phyloP scores from a whole-genome alignment of 2,113 vertebrate species.

The Halichoerus grypus region DNA sequence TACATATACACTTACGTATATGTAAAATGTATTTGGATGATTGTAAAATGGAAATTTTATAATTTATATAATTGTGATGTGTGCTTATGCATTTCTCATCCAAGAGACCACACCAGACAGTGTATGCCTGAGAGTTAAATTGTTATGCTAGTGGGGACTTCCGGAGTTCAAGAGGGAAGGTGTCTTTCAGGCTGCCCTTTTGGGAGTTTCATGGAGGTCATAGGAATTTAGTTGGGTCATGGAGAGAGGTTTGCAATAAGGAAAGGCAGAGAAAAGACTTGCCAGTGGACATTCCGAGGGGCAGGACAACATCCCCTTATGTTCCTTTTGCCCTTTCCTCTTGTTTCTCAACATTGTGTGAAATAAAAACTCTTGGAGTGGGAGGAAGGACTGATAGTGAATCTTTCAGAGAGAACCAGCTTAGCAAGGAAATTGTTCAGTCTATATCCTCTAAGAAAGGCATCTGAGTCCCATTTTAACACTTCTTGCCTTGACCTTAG shows the following conservation, averaged over 20 bases:
- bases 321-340: neutral
- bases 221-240: neutral
- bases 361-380: neutral
- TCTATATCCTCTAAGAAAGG: neutral
- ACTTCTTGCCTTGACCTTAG: neutral
- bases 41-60: neutral
- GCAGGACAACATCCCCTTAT: neutral
- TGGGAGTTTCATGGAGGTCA: neutral
- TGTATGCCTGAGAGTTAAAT: neutral
- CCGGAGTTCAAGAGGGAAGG: neutral
- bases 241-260: neutral
- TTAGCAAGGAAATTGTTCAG: neutral
- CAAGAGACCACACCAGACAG: neutral
- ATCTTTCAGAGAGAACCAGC: neutral
- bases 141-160: neutral
- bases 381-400: neutral
- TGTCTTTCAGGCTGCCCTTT: fast-evolving
- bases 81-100: neutral
- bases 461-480: neutral
- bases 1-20: neutral
- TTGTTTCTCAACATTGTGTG: neutral
- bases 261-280: neutral
- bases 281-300: neutral
- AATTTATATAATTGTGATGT: neutral
- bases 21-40: neutral